Conservation (phyloP, 1,140 invertebrate genomes). For the Gonioctena quinquepunctata region DNA sequence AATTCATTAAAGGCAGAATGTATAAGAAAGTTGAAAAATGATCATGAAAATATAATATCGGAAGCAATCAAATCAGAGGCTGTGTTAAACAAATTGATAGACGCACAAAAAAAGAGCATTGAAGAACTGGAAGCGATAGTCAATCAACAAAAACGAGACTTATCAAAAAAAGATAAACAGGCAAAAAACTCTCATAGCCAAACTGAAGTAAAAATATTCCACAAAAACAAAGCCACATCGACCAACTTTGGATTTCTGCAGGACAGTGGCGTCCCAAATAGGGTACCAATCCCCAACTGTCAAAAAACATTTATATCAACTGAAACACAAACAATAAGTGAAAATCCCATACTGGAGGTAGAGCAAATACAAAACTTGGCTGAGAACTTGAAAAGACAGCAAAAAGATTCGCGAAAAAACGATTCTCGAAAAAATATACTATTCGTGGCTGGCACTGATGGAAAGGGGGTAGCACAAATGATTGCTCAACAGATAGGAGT, state of each 20-base stretch:
- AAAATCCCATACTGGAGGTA: not conserved
- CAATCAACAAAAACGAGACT: not conserved
- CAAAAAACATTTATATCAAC: not conserved
- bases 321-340: slow-evolving; percentile 6
- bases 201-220: not conserved
- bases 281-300: not conserved
- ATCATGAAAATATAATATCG: not conserved
- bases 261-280: not conserved
- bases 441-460: not conserved
- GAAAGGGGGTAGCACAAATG: not conserved
- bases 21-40: slow-evolving; percentile 1
- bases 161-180: not conserved
- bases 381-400: not conserved
- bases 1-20: not conserved
- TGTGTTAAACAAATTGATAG: not conserved
- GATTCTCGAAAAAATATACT: too few species aligned
- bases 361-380: not conserved
- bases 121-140: not conserved
- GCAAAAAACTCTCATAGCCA: not conserved
- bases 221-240: not conserved
- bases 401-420: too few species aligned
- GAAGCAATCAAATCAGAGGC: slow-evolving; percentile 1
- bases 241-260: not conserved
- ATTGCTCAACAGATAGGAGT: not conserved
- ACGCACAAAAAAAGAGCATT: not conserved